These are phyloP conservation scores for Cheirogaleus medius DNA, from an alignment of 2,113 vertebrate species.

Conservation along the genomic window DNA sequence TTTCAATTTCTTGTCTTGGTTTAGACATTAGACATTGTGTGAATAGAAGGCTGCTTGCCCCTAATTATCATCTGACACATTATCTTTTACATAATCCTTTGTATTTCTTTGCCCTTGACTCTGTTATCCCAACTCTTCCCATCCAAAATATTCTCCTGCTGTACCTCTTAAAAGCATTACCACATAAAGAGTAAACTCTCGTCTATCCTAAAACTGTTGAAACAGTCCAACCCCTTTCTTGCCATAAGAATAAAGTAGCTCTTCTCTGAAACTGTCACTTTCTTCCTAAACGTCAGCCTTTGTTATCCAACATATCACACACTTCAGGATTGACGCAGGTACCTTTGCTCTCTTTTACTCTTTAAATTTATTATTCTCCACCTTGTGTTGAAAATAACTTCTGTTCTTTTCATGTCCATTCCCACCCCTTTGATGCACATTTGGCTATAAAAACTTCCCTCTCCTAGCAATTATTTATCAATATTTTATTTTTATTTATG, in stretches of 20 bases:
- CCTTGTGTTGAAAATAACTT: neutral
- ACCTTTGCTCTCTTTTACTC: neutral
- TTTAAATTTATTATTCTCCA: neutral
- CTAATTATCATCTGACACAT: neutral
- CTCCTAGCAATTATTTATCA: neutral
- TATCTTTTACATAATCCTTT: neutral
- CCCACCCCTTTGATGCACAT: neutral
- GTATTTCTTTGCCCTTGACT: neutral
- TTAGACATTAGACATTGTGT: neutral
- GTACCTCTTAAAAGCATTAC: neutral
- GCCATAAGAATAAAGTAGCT: neutral
- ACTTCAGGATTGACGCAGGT: neutral
- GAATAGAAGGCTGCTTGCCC: neutral
- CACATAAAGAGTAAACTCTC: accelerated
- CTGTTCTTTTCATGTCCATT: neutral
- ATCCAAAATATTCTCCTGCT: neutral
- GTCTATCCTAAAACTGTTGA: neutral
- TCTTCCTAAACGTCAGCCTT: neutral
- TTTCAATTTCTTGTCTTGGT: neutral
- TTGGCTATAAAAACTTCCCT: neutral
- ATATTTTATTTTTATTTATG: neutral
- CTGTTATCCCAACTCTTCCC: neutral
- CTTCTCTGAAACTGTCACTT: neutral
- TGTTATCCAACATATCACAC: neutral
- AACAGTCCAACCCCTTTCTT: neutral